Evolutionary conservation across 2,797 vertebrate genomes (phyloP), one percentile per base, ranked within the genome.

Genomic region (Syngnathus acus): DNA sequence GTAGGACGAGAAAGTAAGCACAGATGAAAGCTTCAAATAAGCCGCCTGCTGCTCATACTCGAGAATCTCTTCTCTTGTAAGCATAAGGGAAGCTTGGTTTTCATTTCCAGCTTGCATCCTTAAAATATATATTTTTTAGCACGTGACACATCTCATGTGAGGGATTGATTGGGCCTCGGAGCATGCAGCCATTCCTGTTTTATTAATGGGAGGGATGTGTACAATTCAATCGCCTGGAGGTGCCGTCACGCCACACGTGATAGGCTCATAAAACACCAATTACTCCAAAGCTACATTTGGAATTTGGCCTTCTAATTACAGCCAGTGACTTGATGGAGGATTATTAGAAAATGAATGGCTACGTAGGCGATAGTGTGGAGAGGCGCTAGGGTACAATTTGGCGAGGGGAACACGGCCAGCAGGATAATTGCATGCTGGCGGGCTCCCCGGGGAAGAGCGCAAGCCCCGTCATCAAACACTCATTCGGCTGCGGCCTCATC

Each of bases 391-490:
- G 64, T 64, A 23, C 61, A 62, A 16, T 70, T 38, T 69, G 58
- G 68, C 40, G 73, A 71, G 55, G 64, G 62, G 75, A 72, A 81
- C 81, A 9, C 6, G 14, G 14, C 40, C 80, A 77, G 81, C 64
- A 72, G 78, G 77, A 89, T 89, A 89, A 92, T 91, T 86, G 84
- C 82, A 83, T 83, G 80, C 78, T 82, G 73, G 66, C 73, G 60
- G 69, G 54, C 69, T 90, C 89, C 77, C 90, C 66, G 21, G 85
- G 82, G 89, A 83, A 23, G 75, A 74, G 72, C 78, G 80, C 73
- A 75, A 77, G 75, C 86, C 32, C 83, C 50, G 79, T 86, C 87
- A 89, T 93, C 89, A 92, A 92, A 91, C 87, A 89, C 85, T 89
- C 89, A 91, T 92, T 91, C 85, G 84, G 81, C 77, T 78, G 82